Evolutionary conservation across 1,140 invertebrate species (phyloP).

Genomic region (Caenorhabditis inopinata): DNA sequence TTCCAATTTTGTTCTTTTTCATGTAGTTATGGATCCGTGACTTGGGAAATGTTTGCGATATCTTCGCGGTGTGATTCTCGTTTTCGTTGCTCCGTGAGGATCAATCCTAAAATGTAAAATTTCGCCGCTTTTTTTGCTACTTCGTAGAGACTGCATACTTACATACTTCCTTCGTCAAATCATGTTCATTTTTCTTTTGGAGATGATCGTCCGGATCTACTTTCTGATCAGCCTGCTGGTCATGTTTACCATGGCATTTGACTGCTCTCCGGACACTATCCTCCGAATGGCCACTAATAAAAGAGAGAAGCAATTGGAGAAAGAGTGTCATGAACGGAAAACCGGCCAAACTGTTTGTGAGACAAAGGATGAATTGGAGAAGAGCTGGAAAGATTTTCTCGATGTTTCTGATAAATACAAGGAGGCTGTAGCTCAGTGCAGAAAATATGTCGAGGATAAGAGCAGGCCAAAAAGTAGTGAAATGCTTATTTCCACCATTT

Average conservation of each 20-base stretch:
- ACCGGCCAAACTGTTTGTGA: not conserved
- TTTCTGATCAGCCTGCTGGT: constrained; percentile 5
- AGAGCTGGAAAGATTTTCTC: constrained; percentile 28
- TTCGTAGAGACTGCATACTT: too few species aligned
- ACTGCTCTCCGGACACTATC: constrained; percentile 33
- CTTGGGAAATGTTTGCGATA: too few species aligned
- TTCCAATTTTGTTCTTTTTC: too few species aligned
- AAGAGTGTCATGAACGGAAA: constrained; percentile 15
- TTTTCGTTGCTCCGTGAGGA: too few species aligned
- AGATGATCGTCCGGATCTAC: constrained; percentile 20
- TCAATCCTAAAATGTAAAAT: too few species aligned
- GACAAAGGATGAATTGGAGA: constrained; percentile 22
- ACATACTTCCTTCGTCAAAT: too few species aligned
- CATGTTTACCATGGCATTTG: not conserved
- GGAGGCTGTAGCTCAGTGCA: not conserved
- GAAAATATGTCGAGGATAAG: constrained; percentile 23
- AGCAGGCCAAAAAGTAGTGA: not conserved
- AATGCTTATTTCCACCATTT: not conserved
- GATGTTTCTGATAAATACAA: constrained; percentile 17
- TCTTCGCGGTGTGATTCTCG: too few species aligned
- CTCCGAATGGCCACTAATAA: constrained; percentile 28
- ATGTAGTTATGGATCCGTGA: too few species aligned
- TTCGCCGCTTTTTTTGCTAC: too few species aligned
- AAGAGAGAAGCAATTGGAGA: constrained; percentile 18
- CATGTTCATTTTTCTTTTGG: not conserved